Base-by-base conservation (phyloP, 2,797 vertebrate species). In the Acanthopagrus latus region DNA sequence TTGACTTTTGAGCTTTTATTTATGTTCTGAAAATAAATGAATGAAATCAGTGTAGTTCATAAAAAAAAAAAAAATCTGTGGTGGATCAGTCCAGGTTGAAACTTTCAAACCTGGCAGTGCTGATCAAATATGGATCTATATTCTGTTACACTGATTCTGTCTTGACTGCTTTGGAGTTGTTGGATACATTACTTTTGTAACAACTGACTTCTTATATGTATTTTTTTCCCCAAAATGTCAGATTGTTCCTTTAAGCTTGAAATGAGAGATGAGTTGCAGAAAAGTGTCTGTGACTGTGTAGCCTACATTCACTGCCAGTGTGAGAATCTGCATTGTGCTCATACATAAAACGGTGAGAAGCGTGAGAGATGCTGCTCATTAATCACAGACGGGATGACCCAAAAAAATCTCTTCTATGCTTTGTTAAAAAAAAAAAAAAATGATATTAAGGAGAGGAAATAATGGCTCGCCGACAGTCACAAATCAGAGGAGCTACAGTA, bases 321-420 rank as follows among this genome's bases (percentile, higher is more conserved):
- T 52, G 29, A 23, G 51, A 27, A 9, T 54, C 25, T 27, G 64
- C 50, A 5, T 38, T 60, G 27, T 47, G 59, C 44, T 25, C 16
- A 18, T 58, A 55, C 54, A 29, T 14, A 2, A 20, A 55, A 44
- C 7, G 27, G 14, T 8, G 8, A 50, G 21, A 43, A 27, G 64
- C 54, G 46, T 38, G 58, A 21, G 20, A 63, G 57, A 70, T 64
- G 46, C 7, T 62, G 64, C 71, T 83, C 57, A 76, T 82, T 78
- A 78, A 81, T 82, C 73, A 77, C 57, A n/a, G 18, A 21, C 25
- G 1, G 46, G 44, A 27, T 72, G 76, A 78, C 56, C 65, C 44
- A 64, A 25, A 81, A 81, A 71, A 63, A 57, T 56, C 64, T 46
- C 4, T 71, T 51, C 27, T 65, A 29, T 60, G 43, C 56, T 14